These are phyloP conservation scores for Coregonus clupeaformis DNA, from an alignment of 2,113 vertebrate species.

Conservation along the genomic window DNA sequence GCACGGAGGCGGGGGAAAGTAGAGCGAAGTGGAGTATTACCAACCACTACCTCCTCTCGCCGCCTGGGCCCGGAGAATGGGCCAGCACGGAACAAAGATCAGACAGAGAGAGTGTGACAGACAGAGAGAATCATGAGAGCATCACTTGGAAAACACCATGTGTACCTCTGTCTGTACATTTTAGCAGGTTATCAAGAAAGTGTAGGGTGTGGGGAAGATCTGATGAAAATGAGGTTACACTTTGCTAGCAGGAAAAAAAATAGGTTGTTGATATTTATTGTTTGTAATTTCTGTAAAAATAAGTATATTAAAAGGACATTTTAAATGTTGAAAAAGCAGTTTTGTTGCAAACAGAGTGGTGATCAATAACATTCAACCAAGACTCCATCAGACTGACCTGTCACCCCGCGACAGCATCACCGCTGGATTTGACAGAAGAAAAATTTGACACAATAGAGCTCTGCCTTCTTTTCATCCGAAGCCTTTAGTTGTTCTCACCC, in stretches of 20 bases:
- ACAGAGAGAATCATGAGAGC: neutral
- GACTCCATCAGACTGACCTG: no score
- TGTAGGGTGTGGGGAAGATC: neutral
- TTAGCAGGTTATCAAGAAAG: constrained; percentile 44
- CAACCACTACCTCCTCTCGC: no score
- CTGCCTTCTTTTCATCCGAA: constrained; percentile 63
- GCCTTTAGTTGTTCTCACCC: constrained; percentile 4
- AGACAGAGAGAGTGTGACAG: constrained; percentile 30
- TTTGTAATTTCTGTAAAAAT: neutral
- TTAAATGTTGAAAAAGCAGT: no score
- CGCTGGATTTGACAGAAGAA: neutral
- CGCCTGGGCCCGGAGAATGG: constrained; percentile 49
- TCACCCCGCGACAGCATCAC: no score
- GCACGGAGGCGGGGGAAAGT: constrained; percentile 75
- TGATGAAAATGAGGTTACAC: neutral
- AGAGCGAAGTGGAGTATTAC: constrained; percentile 46
- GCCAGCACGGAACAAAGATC: constrained; percentile 55
- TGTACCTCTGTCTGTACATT: constrained; percentile 32
- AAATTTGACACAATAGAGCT: constrained; percentile 27
- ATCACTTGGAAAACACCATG: constrained; percentile 20
- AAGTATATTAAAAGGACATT: neutral
- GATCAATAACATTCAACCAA: no score
- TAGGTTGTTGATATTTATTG: neutral
- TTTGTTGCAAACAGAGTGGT: no score
- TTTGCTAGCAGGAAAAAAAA: neutral